Conservation (phyloP, 2,113 vertebrate genomes). For the Eptesicus fuscus region DNA sequence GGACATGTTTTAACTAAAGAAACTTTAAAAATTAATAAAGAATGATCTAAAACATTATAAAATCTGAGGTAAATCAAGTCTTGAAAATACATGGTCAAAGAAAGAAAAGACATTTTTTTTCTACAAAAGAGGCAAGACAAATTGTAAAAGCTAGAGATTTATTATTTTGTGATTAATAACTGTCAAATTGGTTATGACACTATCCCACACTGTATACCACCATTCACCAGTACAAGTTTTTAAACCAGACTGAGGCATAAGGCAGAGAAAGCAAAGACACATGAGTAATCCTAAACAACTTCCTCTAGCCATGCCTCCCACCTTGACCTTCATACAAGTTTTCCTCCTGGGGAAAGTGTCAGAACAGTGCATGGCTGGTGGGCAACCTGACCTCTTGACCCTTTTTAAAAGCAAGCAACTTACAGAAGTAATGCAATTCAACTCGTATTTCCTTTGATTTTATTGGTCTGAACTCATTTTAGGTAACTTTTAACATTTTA, state of each 20-base stretch:
- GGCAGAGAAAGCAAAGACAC: conserved; percentile 56
- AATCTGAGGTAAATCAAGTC: conserved; percentile 10
- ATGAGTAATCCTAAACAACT: background rate
- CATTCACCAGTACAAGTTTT: conserved; percentile 67
- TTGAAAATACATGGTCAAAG: conserved; percentile 7
- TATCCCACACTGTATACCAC: conserved; percentile 59
- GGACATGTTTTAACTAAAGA: background rate
- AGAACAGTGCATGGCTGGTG: conserved; percentile 23
- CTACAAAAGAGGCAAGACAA: conserved; percentile 74
- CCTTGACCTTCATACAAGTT: background rate
- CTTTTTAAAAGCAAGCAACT: conserved; percentile 65
- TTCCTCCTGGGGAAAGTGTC: conserved; percentile 56
- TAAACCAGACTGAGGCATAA: conserved; percentile 54
- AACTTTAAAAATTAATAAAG: conserved; percentile 9
- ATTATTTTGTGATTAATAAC: conserved; percentile 78
- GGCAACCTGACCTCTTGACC: conserved; percentile 58
- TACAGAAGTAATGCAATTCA: conserved; percentile 66
- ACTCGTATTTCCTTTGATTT: conserved; percentile 72
- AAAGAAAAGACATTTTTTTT: conserved; percentile 49
- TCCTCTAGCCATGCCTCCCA: conserved; percentile 45
- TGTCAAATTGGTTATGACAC: conserved; percentile 71
- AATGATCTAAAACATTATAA: background rate
- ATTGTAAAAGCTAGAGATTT: conserved; percentile 78
- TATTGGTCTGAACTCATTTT: conserved; percentile 66
- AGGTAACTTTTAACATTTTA: conserved; percentile 68